Conservation (phyloP, 2,888 invertebrate genomes). For the Nemotelus pantherinus region DNA sequence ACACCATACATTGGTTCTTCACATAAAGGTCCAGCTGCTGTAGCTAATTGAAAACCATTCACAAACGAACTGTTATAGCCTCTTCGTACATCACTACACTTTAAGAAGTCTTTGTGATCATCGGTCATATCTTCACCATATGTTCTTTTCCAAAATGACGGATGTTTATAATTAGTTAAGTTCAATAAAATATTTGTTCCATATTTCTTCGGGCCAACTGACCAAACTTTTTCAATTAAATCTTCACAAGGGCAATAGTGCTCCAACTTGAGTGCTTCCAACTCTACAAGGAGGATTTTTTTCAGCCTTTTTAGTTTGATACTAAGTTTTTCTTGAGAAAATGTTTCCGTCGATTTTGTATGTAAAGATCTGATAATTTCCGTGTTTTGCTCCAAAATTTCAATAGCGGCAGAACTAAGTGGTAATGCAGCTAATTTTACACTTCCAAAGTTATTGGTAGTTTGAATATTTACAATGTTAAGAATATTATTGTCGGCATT, state of each 20-base stretch:
- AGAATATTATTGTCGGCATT: slow-evolving; percentile 67
- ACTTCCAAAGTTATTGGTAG: slow-evolving; percentile 76
- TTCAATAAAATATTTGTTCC: slow-evolving; percentile 92
- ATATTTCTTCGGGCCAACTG: slow-evolving; percentile 88
- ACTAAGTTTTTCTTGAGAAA: slow-evolving; percentile 59
- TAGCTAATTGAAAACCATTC: slow-evolving; percentile 87
- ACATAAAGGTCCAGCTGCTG: slow-evolving; percentile 91
- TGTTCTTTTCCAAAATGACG: slow-evolving; percentile 67
- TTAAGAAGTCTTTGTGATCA: slow-evolving; percentile 41
- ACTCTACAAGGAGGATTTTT: slow-evolving; percentile 70
- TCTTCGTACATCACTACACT: slow-evolving; percentile 66
- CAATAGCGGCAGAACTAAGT: slow-evolving; percentile 76
- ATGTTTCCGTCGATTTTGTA: slow-evolving; percentile 54
- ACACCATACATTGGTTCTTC: slow-evolving; percentile 98
- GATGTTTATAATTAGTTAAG: slow-evolving; percentile 73
- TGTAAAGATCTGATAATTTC: slow-evolving; percentile 72
- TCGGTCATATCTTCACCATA: slow-evolving; percentile 61
- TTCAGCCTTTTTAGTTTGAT: slow-evolving; percentile 59
- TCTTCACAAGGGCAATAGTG: slow-evolving; percentile 66
- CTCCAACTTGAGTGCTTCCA: slow-evolving; percentile 68
- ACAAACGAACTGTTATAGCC: slow-evolving; percentile 82
- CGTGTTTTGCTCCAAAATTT: slow-evolving; percentile 75
- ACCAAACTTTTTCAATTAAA: slow-evolving; percentile 80
- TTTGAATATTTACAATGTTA: slow-evolving; percentile 70
- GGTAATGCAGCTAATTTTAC: slow-evolving; percentile 82